Evolutionary conservation across 2,113 vertebrate genomes (phyloP), one percentile per base, ranked within the genome.

Genomic region (Pimephales promelas): DNA sequence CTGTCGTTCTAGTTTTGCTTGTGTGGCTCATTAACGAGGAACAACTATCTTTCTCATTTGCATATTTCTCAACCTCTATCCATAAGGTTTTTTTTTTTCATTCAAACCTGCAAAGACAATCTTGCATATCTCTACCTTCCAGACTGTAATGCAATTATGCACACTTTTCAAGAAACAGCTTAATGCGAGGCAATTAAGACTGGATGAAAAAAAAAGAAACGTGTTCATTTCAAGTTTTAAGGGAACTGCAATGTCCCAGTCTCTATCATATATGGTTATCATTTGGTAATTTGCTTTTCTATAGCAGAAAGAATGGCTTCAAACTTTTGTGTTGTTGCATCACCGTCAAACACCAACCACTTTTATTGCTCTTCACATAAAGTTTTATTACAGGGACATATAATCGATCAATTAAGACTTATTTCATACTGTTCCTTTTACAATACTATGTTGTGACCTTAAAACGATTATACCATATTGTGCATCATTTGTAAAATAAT

Each of bases 81-180:
- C 80, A 75, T 85, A 79, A 47, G 26, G 52, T 13, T 61, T 54
- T 72, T 71, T 79, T 85, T 82, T 36, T 80, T 73, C 1, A 26
- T 43, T 34, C 22, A 3, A 31, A 47, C 13, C 36, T 79, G 59
- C 77, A 62, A 3, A 43, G 57, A 66, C 36, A 18, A 54, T 81
- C 79, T 81, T 76, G 84, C 70, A 77, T 83, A 77, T 62, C 83
- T 83, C 83, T 81, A 13, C 84, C 71, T 64, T 80, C 77, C 84
- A 83, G 84, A 85, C 83, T 85, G 84, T 85, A 80, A 87, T 71
- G 86, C 66, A 85, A 87, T 87, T 87, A 87, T 83, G 49, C 80
- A 64, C 68, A 83, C 45, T 43, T 81, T 82, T 75, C 9, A 62
- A 83, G 31, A 81, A 85, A 85, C 78, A 52, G 72, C 64, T 47